Conservation (phyloP, 2,113 vertebrate species). For the Macrotis lagotis region DNA sequence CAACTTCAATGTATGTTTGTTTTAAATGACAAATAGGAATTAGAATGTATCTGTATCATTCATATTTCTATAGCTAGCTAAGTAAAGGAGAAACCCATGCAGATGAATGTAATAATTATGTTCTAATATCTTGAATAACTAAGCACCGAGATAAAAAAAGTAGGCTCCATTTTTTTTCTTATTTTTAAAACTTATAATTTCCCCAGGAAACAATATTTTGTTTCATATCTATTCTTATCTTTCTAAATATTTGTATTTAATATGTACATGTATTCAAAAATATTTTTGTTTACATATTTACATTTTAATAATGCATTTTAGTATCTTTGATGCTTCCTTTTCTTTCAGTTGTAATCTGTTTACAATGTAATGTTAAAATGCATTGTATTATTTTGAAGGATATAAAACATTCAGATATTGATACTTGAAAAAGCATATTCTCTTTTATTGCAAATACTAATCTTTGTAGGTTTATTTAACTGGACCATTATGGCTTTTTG, state of each 20-base stretch:
- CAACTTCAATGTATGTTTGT: constrained; percentile 39
- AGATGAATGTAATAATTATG: constrained; percentile 84
- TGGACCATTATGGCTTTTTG: constrained; percentile 73
- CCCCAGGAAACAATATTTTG: constrained; percentile 73
- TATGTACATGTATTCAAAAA: constrained; percentile 78
- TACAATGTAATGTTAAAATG: constrained; percentile 56
- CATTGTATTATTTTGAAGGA: constrained; percentile 80
- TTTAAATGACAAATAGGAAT: constrained; percentile 58
- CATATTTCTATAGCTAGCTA: constrained; percentile 65
- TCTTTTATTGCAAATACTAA: constrained; percentile 75
- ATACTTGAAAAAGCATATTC: constrained; percentile 74
- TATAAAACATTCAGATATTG: constrained; percentile 77
- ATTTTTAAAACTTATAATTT: constrained; percentile 58
- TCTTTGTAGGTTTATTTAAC: constrained; percentile 78
- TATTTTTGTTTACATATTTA: constrained; percentile 84
- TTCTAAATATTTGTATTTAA: constrained; percentile 82
- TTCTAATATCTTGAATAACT: constrained; percentile 68
- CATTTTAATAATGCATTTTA: constrained; percentile 79
- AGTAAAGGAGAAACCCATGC: constrained; percentile 66
- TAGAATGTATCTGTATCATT: constrained; percentile 47
- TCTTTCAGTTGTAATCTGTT: constrained; percentile 57
- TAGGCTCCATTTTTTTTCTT: constrained; percentile 73
- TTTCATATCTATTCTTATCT: constrained; percentile 74
- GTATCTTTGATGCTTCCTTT: constrained; percentile 61
- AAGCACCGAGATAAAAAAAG: constrained; percentile 83